Evolutionary conservation across 1,140 invertebrate species (phyloP), one percentile per base, ranked within the genome.

Genomic region (Camponotus floridanus): DNA sequence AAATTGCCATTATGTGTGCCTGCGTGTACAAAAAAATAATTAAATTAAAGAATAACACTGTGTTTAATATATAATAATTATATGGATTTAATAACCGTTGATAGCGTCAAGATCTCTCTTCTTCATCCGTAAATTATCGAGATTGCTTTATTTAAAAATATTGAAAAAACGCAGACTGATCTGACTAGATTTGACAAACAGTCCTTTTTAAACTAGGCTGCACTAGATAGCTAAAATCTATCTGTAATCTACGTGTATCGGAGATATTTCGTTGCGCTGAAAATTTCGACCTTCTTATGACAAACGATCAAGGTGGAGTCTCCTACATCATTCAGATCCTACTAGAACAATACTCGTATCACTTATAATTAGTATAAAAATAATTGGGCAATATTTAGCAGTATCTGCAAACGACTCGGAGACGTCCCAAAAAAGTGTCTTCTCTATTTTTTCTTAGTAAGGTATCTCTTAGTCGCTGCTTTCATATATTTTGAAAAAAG

Each of bases 341-440:
- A 33, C 31, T 59, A 57, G 76, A 73, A 76, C 70, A 74, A 88
- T n/a, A 81, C 67, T 85, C 45, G 51, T 59, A 67, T 87, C 65
- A 70, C 57, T 91, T 93, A 91, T 76, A 92, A 92, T 91, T 93
- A 90, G 92, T 94, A 95, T 88, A 94, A 95, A 94, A 94, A 95
- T 95, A 95, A 95, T 90, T 93, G 90, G 91, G 90, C 89, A 91
- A 91, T 51, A 51, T 91, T 92, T 92, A 84, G 85, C 62, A 89
- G 4, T 51, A 92, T 92, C 79, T 92, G 86, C 62, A 79, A 11
- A 89, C 80, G 21, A 87, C 87, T 91, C 89, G 87, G 90, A 88
- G 78, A 91, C 85, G 86, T 76, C 15, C 87, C 87, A 86, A 85
- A 86, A 89, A 78, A 78, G 71, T 67, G 36, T 31, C 18, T 9